Evolutionary conservation across 2,888 invertebrate species (phyloP).

Genomic region (Melanostoma scalare): DNA sequence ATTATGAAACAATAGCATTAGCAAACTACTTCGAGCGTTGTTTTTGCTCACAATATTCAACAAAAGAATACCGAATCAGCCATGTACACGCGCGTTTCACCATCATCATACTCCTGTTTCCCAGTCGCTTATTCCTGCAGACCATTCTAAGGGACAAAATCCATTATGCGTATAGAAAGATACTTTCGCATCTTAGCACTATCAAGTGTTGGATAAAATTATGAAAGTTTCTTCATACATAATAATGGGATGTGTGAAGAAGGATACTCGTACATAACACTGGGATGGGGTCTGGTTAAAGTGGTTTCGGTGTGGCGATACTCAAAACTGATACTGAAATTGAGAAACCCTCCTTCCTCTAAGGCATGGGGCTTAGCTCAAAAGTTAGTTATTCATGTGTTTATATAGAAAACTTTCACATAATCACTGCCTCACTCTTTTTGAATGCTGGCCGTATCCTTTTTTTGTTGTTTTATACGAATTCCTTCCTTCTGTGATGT

Average conservation of each 20-base stretch:
- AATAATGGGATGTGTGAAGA: conserved; percentile 34
- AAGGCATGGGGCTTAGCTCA: conserved; percentile 42
- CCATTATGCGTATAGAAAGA: conserved; percentile 29
- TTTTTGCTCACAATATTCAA: conserved; percentile 44
- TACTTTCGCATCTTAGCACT: conserved; percentile 46
- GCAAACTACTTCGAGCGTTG: conserved; percentile 51
- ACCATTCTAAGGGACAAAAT: conserved; percentile 55
- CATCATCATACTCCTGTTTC: background rate
- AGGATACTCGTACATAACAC: background rate
- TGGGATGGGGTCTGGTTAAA: background rate
- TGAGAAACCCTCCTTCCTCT: conserved; percentile 9
- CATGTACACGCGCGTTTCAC: conserved; percentile 11
- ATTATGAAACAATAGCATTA: conserved; percentile 44
- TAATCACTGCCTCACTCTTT: conserved; percentile 67
- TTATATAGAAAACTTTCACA: conserved; percentile 62
- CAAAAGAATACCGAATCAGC: conserved; percentile 38
- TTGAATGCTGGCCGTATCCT: conserved; percentile 51
- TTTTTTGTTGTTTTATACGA: background rate
- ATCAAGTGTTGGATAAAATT: conserved; percentile 51
- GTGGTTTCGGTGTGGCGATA: background rate
- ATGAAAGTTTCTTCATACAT: conserved; percentile 63
- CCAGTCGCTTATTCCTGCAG: background rate
- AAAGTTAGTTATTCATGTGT: conserved; percentile 65
- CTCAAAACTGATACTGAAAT: conserved; percentile 13
- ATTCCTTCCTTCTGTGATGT: background rate